Base-by-base conservation (phyloP, 2,113 vertebrate genomes). In the Anhinga rufa region DNA sequence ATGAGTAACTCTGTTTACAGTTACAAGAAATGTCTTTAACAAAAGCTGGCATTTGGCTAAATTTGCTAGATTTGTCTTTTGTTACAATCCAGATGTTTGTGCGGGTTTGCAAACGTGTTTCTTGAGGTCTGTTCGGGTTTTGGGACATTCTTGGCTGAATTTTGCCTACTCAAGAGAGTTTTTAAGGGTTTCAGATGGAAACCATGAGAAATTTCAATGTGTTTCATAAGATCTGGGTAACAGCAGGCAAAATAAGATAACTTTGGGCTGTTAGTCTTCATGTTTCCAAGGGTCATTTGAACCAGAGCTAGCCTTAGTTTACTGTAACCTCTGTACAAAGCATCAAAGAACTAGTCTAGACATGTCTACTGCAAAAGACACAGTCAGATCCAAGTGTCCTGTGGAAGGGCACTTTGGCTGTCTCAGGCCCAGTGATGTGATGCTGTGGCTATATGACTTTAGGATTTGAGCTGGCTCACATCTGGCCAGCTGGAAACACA, bases 11-110 rank as follows among this genome's bases (percentile, higher is more conserved):
- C 79, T 96, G 91, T 86, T 93, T 94, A 96, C 79, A 84, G 71
- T 92, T 88, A 92, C 36, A 93, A 92, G 54, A 92, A 95, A 91
- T 42, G 36, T 61, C 89, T 93, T 90, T 88, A 90, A 92, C 91
- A 93, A 96, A 97, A 94, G 72, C 40, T 92, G 92, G 87, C 83
- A 95, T 92, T 90, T 93, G 55, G 82, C 74, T 96, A 74, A 34
- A 86, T 87, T 88, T 93, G 31, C 51, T 66, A 69, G 44, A 94
- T 95, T 86, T 93, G 65, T 60, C 58, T 90, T 91, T 88, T 95
- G 61, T 81, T 92, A 69, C 32, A 92, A 88, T 79, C 76, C 91
- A 96, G 93, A 97, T 90, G 83, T 91, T 92, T 57, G 7, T 84
- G 79, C 0, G 44, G 69, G 64, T 92, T 93, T 90, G 17, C 34